These are phyloP conservation scores for Eira barbara DNA, from an alignment of 2,113 vertebrate species.

Conservation along the genomic window DNA sequence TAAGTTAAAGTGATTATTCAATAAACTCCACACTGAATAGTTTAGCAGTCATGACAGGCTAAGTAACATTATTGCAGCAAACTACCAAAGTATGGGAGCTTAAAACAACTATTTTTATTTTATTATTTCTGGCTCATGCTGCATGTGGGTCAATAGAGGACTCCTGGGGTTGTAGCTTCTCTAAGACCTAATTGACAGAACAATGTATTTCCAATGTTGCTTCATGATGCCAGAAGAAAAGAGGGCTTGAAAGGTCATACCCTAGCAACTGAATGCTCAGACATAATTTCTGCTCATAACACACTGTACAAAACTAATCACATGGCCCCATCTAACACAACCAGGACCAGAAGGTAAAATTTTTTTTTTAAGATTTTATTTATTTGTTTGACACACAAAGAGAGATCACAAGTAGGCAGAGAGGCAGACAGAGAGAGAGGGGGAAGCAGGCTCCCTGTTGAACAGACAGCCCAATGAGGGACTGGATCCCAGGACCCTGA, in stretches of 20 bases:
- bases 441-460: no score
- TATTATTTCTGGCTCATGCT: not conserved
- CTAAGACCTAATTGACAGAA: not conserved
- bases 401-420: no score
- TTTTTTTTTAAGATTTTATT: not conserved
- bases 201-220: not conserved
- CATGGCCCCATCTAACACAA: not conserved
- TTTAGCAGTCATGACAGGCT: not conserved
- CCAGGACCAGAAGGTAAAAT: not conserved
- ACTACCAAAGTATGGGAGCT: not conserved
- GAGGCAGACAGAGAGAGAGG: no score
- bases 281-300: not conserved
- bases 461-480: no score
- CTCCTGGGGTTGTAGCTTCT: not conserved
- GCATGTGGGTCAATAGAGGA: not conserved
- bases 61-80: not conserved
- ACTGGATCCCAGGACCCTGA: no score
- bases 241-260: not conserved
- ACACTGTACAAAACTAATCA: not conserved
- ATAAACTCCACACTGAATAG: not conserved
- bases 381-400: no score
- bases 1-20: conserved; percentile 1
- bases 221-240: not conserved
- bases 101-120: not conserved
- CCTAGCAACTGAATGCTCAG: not conserved